A percentile compares a stretch with the other conserved stretches of the same genome.
Conservation (phyloP, 2,113 vertebrate species). For the Mystacornis crossleyi region DNA sequence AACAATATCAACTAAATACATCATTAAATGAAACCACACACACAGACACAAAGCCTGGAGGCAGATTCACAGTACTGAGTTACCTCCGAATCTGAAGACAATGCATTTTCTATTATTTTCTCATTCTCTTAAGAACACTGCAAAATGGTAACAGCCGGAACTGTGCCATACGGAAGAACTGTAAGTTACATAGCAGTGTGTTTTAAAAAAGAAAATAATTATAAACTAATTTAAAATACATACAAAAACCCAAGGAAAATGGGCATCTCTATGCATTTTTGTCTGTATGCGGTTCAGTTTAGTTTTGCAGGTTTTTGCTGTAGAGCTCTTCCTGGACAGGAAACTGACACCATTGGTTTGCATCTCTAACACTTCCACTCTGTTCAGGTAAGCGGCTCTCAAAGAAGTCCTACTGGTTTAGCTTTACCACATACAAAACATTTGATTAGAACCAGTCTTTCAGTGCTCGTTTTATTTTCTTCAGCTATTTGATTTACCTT, state of each 20-base stretch:
- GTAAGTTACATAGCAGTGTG: background rate
- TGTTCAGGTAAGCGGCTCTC: background rate
- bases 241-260: background rate
- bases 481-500: background rate
- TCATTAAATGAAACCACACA: background rate
- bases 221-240: background rate
- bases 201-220: background rate
- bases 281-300: background rate
- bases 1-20: background rate
- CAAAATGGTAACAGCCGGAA: background rate
- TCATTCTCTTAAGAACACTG: background rate
- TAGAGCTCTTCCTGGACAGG: background rate
- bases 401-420: background rate
- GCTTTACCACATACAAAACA: background rate
- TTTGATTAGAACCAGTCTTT: background rate
- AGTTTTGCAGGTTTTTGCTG: background rate
- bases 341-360: background rate
- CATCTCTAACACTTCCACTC: background rate
- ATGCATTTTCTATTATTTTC: background rate
- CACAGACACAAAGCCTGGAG: background rate
- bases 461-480: background rate
- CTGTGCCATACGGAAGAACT: background rate
- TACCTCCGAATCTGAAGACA: background rate
- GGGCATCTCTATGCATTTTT: background rate
- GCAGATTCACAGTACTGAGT: background rate